phyloP scores from a whole-genome alignment of 2,113 vertebrate genomes.

The Gnathonemus echidnorhynchus region DNA sequence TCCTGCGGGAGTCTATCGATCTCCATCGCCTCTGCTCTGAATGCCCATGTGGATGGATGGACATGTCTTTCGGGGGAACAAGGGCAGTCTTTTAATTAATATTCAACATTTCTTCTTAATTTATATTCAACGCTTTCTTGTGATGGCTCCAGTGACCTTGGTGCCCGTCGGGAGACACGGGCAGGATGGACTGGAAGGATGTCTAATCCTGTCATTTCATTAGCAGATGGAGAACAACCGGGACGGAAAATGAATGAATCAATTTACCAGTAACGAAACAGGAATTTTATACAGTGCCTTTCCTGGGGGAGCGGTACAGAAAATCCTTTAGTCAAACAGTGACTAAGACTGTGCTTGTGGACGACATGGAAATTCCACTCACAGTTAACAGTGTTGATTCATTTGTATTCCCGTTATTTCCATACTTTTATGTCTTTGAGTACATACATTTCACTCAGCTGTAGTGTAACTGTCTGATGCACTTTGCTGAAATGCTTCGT shows the following conservation, averaged over 20 bases:
- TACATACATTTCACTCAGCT: background rate
- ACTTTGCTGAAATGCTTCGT: background rate
- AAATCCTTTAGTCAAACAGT: background rate
- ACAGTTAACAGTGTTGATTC: background rate
- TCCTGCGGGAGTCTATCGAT: background rate
- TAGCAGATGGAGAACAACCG: background rate
- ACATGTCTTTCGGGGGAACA: background rate
- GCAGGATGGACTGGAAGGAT: background rate
- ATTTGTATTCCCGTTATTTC: background rate
- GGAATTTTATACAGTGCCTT: background rate
- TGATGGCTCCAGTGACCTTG: background rate
- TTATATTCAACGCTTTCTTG: background rate
- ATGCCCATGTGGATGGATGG: background rate
- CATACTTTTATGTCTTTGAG: background rate
- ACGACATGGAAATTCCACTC: background rate
- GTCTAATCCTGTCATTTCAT: background rate
- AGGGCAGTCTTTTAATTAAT: background rate
- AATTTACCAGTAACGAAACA: background rate
- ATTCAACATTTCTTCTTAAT: background rate
- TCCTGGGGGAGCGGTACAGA: background rate
- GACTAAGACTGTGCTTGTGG: background rate
- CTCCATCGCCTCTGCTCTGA: background rate
- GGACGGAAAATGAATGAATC: background rate
- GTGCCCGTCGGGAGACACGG: background rate
- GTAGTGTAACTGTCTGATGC: background rate